Evolutionary conservation across 2,888 invertebrate species (phyloP).

Genomic region (Plutella xylostella): DNA sequence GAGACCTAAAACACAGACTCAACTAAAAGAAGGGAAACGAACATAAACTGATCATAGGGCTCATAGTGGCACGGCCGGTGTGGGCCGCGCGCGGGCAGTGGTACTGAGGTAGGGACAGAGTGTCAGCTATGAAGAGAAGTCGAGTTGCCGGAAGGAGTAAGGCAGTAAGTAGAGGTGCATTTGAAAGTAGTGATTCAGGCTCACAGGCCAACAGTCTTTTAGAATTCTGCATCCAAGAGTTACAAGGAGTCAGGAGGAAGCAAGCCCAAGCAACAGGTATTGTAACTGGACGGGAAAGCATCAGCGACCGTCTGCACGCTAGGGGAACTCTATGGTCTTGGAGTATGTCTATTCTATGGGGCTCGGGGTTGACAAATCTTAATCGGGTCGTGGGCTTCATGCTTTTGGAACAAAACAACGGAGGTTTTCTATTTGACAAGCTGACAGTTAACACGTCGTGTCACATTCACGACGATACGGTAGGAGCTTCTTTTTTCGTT

Average conservation of each 20-base stretch:
- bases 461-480: background rate
- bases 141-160: constrained; percentile 23
- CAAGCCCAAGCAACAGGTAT: constrained; percentile 64
- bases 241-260: constrained; percentile 45
- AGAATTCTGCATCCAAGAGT: constrained; percentile 35
- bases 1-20: constrained; percentile 56
- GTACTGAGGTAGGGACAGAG: constrained; percentile 14
- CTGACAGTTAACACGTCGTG: constrained; percentile 47
- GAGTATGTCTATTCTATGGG: constrained; percentile 43
- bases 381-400: constrained; percentile 53
- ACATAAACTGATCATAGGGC: constrained; percentile 29
- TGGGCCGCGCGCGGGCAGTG: too few species aligned
- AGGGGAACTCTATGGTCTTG: constrained; percentile 41
- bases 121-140: constrained; percentile 31
- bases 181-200: constrained; percentile 34
- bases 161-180: constrained; percentile 42
- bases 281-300: constrained; percentile 49
- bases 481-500: background rate
- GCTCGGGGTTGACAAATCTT: constrained; percentile 27
- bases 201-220: constrained; percentile 31
- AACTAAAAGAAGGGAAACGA: constrained; percentile 59
- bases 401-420: constrained; percentile 51
- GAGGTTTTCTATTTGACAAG: constrained; percentile 35
- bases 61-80: too few species aligned
- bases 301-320: constrained; percentile 43